Evolutionary conservation across 1,140 invertebrate species (phyloP).

Genomic region (Maconellicoccus hirsutus): DNA sequence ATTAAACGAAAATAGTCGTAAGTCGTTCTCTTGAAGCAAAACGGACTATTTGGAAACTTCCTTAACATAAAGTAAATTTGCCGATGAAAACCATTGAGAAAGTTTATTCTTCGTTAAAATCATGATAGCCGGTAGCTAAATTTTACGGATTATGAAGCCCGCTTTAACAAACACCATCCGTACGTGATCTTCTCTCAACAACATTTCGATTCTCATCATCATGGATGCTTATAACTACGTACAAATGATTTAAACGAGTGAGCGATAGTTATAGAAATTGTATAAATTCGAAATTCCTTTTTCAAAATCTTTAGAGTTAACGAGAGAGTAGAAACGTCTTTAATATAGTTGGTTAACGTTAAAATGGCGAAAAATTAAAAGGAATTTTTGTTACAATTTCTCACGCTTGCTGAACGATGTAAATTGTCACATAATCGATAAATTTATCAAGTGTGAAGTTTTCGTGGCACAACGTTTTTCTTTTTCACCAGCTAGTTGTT

Average conservation of each 20-base stretch:
- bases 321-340: not conserved
- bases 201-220: not conserved
- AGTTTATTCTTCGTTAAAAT: conserved; percentile 9
- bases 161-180: not conserved
- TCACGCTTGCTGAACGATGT: not conserved
- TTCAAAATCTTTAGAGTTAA: not conserved
- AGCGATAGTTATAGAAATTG: too few species aligned
- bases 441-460: conserved; percentile 9
- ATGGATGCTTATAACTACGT: too few species aligned
- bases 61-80: not conserved
- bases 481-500: not conserved
- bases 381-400: not conserved
- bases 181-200: not conserved
- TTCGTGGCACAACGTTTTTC: not conserved
- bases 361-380: conserved; percentile 5
- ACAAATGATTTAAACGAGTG: too few species aligned
- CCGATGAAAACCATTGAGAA: conserved; percentile 3
- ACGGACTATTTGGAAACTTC: not conserved
- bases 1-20: not conserved
- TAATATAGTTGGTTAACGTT: not conserved
- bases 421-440: not conserved
- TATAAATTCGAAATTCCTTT: too few species aligned
- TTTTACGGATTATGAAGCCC: conserved; percentile 7
- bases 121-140: not conserved
- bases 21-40: not conserved